Base-by-base conservation (phyloP, 2,797 vertebrate species). In the Buphagus erythrorhynchus region DNA sequence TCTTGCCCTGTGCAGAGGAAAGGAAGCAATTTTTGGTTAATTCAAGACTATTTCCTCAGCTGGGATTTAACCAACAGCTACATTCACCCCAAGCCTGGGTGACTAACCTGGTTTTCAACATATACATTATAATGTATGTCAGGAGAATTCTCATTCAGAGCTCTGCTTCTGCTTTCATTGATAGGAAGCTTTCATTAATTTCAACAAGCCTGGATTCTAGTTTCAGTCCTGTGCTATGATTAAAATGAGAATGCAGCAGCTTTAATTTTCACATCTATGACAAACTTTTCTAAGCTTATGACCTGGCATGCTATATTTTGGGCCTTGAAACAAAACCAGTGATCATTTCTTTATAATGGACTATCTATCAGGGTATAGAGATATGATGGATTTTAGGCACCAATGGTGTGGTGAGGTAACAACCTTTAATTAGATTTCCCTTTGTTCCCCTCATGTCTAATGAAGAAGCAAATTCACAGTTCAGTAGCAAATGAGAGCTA, bases 271-370 rank as follows among this genome's bases (percentile, higher is more conserved):
- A 57, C 72, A 95, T 61, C 49, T 86, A 75, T 91, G 86, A 91
- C 84, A 97, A 96, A 95, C 26, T 61, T 91, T 93, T 95, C 95
- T 97, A 96, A 97, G 87, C 55, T 63, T 80, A 83, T 88, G 93
- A 92, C 72, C 94, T 88, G 76, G 82, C 72, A 94, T 77, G 93
- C 19, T 8, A 13, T 80, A 95, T 94, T 95, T 95, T 96, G 78
- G 81, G 22, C 77, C 83, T 42, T 67, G 90, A 96, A 95, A 84
- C 28, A 93, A 88, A 94, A 93, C 10, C 28, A 90, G 58, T 28
- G 29, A 67, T 86, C 3, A 22, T 18, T 75, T 96, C 73, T 97
- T 95, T 77, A 40, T 43, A 77, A 91, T 29, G 43, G 31, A 4
- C 45, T 75, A 54, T 68, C 78, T 94, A 59, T 73, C 22, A 67